These are phyloP conservation scores for Rhynchonycteris naso DNA, from an alignment of 2,797 vertebrate genomes.

Conservation along the genomic window DNA sequence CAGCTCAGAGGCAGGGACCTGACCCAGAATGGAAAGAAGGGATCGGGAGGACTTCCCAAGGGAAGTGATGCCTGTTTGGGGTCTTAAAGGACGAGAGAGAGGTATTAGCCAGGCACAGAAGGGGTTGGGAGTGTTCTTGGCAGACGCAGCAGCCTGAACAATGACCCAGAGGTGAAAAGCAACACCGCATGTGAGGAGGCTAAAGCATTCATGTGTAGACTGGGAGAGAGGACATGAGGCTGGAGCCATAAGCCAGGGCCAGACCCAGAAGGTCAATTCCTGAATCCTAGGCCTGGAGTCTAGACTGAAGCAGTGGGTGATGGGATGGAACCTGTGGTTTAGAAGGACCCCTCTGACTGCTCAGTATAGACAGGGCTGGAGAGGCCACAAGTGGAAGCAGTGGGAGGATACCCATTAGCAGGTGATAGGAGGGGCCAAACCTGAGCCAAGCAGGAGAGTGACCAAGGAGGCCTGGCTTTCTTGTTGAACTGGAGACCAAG, in stretches of 20 bases:
- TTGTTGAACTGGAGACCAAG: not conserved
- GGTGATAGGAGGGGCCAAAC: not conserved
- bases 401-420: not conserved
- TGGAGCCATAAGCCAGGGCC: not conserved
- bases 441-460: not conserved
- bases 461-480: not conserved
- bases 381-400: not conserved
- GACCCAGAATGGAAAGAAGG: not conserved
- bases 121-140: not conserved
- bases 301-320: not conserved
- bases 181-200: not conserved
- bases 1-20: slow-evolving; percentile 8
- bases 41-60: not conserved
- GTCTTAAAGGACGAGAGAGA: slow-evolving; percentile 49
- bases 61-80: not conserved
- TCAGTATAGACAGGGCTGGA: not conserved
- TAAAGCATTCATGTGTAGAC: rapidly evolving
- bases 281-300: not conserved
- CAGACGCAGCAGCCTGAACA: not conserved
- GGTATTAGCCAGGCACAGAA: not conserved
- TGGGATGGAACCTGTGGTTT: not conserved
- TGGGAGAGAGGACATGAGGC: not conserved
- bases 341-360: not conserved
- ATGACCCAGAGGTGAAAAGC: not conserved
- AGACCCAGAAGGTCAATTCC: not conserved